Percentiles rank a stretch among this genome's conserved stretches.
phyloP scores from a whole-genome alignment of 2,113 vertebrate genomes.

The Epinephelus lanceolatus region DNA sequence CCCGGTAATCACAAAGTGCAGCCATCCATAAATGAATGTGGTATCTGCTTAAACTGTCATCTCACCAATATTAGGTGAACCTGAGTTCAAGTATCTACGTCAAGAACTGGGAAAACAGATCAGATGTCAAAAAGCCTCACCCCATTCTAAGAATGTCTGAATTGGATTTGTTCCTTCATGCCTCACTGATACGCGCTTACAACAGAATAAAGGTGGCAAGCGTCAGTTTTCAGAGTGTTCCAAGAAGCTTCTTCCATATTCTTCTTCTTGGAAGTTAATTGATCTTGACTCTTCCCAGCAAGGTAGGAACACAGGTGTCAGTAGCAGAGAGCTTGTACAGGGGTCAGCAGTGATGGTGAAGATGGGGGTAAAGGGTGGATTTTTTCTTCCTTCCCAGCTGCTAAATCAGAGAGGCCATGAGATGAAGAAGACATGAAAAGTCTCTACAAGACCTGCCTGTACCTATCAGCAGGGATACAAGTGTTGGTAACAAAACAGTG shows the following conservation, averaged over 20 bases:
- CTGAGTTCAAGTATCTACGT: constrained; percentile 56
- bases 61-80: constrained; percentile 64
- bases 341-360: background rate
- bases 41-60: constrained; percentile 78
- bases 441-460: background rate
- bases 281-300: background rate
- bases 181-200: constrained; percentile 20
- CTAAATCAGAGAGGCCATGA: background rate
- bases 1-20: constrained; percentile 78
- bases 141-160: constrained; percentile 14
- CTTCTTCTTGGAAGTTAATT: background rate
- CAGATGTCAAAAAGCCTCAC: background rate
- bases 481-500: background rate
- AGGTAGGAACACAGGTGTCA: background rate
- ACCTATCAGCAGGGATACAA: background rate
- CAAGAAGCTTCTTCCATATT: background rate
- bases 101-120: constrained; percentile 47
- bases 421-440: background rate
- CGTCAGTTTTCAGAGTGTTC: constrained; percentile 15
- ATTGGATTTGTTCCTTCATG: constrained; percentile 50
- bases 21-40: constrained; percentile 74
- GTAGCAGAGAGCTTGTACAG: background rate
- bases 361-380: background rate
- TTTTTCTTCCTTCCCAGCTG: background rate
- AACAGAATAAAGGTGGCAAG: constrained; percentile 11